Evolutionary conservation across 2,797 vertebrate species (phyloP), one percentile per base, ranked within the genome.

Genomic region (Emys orbicularis): DNA sequence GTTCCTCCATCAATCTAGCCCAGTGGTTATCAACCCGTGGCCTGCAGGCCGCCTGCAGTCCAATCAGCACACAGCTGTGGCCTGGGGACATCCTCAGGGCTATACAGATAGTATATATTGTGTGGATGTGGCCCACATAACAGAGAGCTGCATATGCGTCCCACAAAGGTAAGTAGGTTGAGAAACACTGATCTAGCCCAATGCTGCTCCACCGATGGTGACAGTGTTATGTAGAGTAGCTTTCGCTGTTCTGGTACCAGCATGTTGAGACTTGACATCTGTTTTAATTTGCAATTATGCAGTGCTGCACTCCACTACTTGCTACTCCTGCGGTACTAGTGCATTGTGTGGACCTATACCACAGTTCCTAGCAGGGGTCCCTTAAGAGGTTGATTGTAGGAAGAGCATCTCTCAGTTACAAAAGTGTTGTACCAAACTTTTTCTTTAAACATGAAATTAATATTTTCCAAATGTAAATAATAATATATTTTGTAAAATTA

Each of bases 211-310:
- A 27, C 50, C 4, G 50, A 44, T 92, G 89, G 88, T 87, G 88
- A 94, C 92, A 90, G 16, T 52, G 52, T 52, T 52, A 84, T 95
- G 83, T 90, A 96, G 92, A 91, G 57, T 5, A 8, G 65, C 27
- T 86, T 29, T 13, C 16, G 47, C 3, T 57, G 52, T 44, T 89
- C 12, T 31, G 72, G 77, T 77, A 87, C 3, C 2, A 90, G 59
- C n/a, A 59, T 37, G 89, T 50, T 86, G 23, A 4, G 41, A 31
- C 85, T 1, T 87, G 61, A 84, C 95, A 84, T 49, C 57, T 15
- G 13, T 50, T 31, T 25, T 44, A 41, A 25, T 1, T 37, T 83
- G 57, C 61, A 90, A 81, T 1, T 53, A 49, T 59, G 88, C 68
- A 86, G 50, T 21, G 37, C 1, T 27, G 9, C 61, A 83, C 53